These are phyloP conservation scores for Oryzias dopingdopingensis DNA, from an alignment of 2,797 vertebrate genomes.

Conservation along the genomic window DNA sequence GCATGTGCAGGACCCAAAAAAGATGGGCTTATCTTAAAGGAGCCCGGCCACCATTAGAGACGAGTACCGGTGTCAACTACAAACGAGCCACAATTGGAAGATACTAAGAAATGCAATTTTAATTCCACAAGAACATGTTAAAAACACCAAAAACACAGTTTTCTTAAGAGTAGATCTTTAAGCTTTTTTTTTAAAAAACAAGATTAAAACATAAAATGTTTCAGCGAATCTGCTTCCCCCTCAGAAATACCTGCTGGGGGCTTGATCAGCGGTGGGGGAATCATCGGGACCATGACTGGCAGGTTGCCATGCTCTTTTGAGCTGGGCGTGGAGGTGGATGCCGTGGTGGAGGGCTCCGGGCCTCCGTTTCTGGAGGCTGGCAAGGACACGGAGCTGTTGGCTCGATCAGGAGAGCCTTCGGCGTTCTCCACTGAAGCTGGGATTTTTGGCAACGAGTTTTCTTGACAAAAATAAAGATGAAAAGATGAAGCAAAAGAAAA, in stretches of 20 bases:
- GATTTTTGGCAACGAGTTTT: conserved; percentile 98
- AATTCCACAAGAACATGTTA: too few relatives aligned
- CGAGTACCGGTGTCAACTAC: too few relatives aligned
- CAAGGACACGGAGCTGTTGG: conserved; percentile 88
- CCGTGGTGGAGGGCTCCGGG: conserved; percentile 71
- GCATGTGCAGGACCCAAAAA: too few relatives aligned
- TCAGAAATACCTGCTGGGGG: conserved; percentile 89
- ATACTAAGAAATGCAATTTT: too few relatives aligned
- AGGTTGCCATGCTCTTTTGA: conserved; percentile 92
- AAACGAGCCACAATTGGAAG: too few relatives aligned
- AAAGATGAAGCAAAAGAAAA: conserved; percentile 32
- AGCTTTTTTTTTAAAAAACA: too few relatives aligned
- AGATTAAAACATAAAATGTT: too few relatives aligned
- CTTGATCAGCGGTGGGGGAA: conserved; percentile 96
- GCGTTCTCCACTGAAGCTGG: conserved; percentile 85
- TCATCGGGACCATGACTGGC: conserved; percentile 95
- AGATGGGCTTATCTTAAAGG: too few relatives aligned
- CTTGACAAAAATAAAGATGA: conserved; percentile 70
- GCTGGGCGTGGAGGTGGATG: conserved; percentile 86
- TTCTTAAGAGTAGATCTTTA: too few relatives aligned
- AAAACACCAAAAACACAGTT: too few relatives aligned
- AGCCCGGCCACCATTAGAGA: too few relatives aligned
- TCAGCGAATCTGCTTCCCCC: not conserved
- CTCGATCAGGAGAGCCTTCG: conserved; percentile 87
- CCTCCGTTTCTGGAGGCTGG: conserved; percentile 91